A percentile compares a stretch with the other conserved stretches of the same genome.
phyloP scores from a whole-genome alignment of 2,888 invertebrate species.

The Ochropacha duplaris region DNA sequence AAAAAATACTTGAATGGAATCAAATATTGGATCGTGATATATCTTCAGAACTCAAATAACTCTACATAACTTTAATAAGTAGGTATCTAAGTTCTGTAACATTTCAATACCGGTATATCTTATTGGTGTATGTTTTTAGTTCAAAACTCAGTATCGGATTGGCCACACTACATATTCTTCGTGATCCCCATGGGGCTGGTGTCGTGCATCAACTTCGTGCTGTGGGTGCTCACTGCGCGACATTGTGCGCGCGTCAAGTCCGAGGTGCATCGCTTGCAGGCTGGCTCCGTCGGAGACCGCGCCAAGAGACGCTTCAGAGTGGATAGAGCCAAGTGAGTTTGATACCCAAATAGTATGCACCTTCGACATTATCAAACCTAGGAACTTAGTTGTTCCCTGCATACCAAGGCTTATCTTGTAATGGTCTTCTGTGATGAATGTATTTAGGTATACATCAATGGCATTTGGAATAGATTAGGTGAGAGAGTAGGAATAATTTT shows the following conservation, averaged over 20 bases:
- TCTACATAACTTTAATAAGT: too few relatives aligned
- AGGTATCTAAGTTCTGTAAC: too few relatives aligned
- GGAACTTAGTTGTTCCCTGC: background rate
- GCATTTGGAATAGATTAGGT: background rate
- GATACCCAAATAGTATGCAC: background rate
- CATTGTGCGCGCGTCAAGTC: constrained; percentile 89
- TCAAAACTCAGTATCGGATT: constrained; percentile 62
- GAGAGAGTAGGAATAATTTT: background rate
- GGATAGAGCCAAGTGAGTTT: constrained; percentile 86
- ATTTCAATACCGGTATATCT: constrained; percentile 18
- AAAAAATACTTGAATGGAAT: too few relatives aligned
- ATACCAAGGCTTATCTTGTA: background rate
- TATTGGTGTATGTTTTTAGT: constrained; percentile 44
- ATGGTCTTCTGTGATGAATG: background rate
- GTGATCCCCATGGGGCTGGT: constrained; percentile 85
- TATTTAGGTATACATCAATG: too few relatives aligned
- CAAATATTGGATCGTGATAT: too few relatives aligned
- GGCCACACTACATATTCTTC: constrained; percentile 84
- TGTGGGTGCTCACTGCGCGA: constrained; percentile 87
- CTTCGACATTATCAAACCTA: too few relatives aligned
- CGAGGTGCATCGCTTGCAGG: constrained; percentile 88
- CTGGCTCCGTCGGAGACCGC: constrained; percentile 83
- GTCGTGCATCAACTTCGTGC: constrained; percentile 84
- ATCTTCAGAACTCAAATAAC: too few relatives aligned
- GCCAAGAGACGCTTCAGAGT: constrained; percentile 84